phyloP scores from a whole-genome alignment of 2,888 invertebrate species.

The Kryphioiulus occultus region DNA sequence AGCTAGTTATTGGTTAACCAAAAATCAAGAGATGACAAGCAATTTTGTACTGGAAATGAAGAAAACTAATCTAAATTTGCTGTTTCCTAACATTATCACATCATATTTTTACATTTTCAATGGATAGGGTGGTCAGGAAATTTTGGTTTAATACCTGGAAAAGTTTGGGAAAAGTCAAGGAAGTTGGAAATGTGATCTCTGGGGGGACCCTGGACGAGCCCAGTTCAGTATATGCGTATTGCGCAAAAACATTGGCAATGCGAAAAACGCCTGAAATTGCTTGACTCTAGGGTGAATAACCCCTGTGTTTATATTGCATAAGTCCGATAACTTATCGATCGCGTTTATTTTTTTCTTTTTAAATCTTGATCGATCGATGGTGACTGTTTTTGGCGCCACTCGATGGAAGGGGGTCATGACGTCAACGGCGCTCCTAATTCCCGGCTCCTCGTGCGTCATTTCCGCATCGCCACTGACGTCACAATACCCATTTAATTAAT shows the following conservation, averaged over 20 bases:
- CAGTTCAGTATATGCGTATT: neutral
- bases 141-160: no score
- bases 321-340: conserved; percentile 23
- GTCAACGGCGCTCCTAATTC: conserved; percentile 23
- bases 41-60: neutral
- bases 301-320: conserved; percentile 23
- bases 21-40: no score
- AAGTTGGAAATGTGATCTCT: no score
- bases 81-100: no score
- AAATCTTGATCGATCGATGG: conserved; percentile 23
- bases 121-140: no score
- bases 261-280: neutral
- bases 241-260: neutral
- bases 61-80: no score
- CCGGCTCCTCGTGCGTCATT: neutral
- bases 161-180: no score
- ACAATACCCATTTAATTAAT: neutral
- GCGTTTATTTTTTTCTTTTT: neutral
- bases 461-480: conserved; percentile 7
- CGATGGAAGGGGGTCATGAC: conserved; percentile 17
- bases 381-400: neutral
- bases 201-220: no score
- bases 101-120: no score
- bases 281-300: neutral
- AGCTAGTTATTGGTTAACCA: no score